These are phyloP conservation scores for Suricata suricatta DNA, from an alignment of 2,113 vertebrate species.

Conservation along the genomic window DNA sequence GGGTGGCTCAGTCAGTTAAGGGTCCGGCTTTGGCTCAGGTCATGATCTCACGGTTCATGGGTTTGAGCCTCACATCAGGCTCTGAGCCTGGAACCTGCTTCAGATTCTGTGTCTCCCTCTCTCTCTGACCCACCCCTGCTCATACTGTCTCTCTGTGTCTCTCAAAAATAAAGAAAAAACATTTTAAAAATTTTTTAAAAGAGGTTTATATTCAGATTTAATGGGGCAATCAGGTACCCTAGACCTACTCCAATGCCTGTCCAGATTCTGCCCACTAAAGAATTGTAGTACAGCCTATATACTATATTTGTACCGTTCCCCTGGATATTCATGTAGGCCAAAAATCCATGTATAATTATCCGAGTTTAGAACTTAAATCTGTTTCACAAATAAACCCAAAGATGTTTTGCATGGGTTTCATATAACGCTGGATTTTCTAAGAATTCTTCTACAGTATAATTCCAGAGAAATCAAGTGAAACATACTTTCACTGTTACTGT, in stretches of 20 bases:
- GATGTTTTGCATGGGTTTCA: not conserved
- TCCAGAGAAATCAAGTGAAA: not conserved
- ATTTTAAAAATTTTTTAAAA: too few relatives aligned
- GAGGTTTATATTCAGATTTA: not conserved
- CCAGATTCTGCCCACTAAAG: not conserved
- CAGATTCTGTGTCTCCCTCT: too few relatives aligned
- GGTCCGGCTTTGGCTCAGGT: too few relatives aligned
- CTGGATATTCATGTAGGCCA: not conserved
- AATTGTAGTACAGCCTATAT: not conserved
- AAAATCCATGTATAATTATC: not conserved
- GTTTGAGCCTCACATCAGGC: too few relatives aligned
- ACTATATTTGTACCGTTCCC: not conserved
- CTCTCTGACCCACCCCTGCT: too few relatives aligned
- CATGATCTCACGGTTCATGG: too few relatives aligned
- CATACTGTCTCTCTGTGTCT: too few relatives aligned
- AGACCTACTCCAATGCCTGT: not conserved
- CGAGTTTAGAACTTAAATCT: not conserved
- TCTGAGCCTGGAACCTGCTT: too few relatives aligned
- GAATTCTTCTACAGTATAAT: not conserved
- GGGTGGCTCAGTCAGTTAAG: too few relatives aligned
- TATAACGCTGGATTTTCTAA: not conserved
- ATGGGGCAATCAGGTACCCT: not conserved
- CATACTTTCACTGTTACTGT: not conserved
- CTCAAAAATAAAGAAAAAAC: too few relatives aligned
- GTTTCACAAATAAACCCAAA: constrained; percentile 3